Base-by-base conservation (phyloP, 2,888 invertebrate genomes). In the Subacronicta megacephala region DNA sequence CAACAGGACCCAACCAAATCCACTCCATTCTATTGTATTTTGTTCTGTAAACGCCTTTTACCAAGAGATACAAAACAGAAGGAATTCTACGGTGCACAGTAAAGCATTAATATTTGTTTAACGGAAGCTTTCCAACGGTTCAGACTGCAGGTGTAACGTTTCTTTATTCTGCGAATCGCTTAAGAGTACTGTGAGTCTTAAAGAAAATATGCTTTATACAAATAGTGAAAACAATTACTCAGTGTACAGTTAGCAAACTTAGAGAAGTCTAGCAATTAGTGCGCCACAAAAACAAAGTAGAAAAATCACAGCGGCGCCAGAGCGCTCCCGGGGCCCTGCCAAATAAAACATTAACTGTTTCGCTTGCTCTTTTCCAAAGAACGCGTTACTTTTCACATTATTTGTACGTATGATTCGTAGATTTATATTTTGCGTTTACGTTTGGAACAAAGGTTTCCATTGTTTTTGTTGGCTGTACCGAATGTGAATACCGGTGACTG, bases 341-440 rank as follows among this genome's bases (percentile, higher is more conserved):
- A 82, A 82, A 78, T 75, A 75, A 72, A 82, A 78, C 75, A 79
- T 78, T 75, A 63, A 62, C 60, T 52, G 67, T 75, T 75, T 71
- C 64, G 60, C 60, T 62, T 53, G 62, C 42, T 63, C 64, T 35
- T 67, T 37, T 53, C 57, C 56, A 72, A 72, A 67, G 58, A 62
- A 67, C 41, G 55, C 55, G 49, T 62, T 67, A 52, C 47, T 72
- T 66, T 69, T 57, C 52, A 62, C 49, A 65, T 67, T 69, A 46
- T 40, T 62, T 41, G 36, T 62, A 20, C 46, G 31, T 54, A n/a
- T 45, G 36, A 53, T 46, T 40, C 13, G 20, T 43, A 37, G 49
- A 57, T 62, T 50, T 51, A 53, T 62, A 38, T 42, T 49, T 49
- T 50, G 49, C 1, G 38, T 41, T 50, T 29, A 50, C 52, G 36